Base-by-base conservation (phyloP, 2,888 invertebrate species). In the Holacanthella duospinosa region DNA sequence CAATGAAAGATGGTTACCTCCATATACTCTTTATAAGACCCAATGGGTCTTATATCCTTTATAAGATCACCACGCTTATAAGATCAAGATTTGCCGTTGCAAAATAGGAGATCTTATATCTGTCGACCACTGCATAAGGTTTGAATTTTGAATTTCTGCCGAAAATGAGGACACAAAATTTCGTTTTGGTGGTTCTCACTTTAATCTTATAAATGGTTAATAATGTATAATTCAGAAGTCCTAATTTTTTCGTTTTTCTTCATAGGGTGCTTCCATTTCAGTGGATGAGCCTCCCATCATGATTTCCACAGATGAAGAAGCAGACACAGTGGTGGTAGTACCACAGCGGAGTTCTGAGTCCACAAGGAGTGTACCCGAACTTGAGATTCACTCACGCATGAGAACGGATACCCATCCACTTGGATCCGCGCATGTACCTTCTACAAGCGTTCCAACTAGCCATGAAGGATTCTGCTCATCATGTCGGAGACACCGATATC, bases 291-390 rank as follows among this genome's bases (percentile, higher is more conserved):
- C 71, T 2, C 68, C 71, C 0, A 68, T 70, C 21, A 70, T 70
- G 68, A 64, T 71, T 21, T 71, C 71, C 1, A 71, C 73, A 2
- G 71, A 73, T 48, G 73, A 73, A 28, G 73, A 73, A 55, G 67
- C 69, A 1, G 73, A 73, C 9, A 57, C 66, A 25, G 21, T 61
- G 21, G 61, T 64, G 28, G 55, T 55, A 2, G 66, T 66, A 21
- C 57, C 65, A 0, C 56, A 63, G 60, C 61, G 63, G 54, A 62
- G 56, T 29, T 63, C 63, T 55, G 72, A 68, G 60, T 67, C 72
- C 1, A 84, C 87, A 12, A 82, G 87, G 77, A 88, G 88, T 70
- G 88, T 88, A 69, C 88, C 88, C 56, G 88, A 89, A 77, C 86
- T 89, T 77, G 88, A 89, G 78, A 79, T 88, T 72, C 88, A 88